Conservation (phyloP, 2,113 vertebrate species). For the Eulacestoma nigropectus region DNA sequence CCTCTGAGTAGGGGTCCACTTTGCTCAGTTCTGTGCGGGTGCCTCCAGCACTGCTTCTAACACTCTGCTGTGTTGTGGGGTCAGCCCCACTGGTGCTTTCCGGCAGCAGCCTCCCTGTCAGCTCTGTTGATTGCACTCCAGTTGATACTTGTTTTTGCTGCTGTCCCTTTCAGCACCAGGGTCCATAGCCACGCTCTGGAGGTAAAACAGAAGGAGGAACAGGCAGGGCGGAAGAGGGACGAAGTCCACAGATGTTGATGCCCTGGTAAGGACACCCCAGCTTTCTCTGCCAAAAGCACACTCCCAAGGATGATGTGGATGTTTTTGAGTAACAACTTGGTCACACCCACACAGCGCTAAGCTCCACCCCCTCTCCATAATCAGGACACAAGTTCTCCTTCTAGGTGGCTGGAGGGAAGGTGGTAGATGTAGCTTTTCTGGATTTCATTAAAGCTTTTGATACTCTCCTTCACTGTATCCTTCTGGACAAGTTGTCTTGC, state of each 20-base stretch:
- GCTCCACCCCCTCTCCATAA: neutral
- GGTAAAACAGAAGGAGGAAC: neutral
- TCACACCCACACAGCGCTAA: neutral
- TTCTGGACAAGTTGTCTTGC: neutral
- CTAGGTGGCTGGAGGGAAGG: neutral
- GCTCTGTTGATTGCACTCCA: neutral
- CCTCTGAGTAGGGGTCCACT: neutral
- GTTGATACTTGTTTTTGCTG: neutral
- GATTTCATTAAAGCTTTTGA: neutral
- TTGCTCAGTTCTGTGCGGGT: neutral
- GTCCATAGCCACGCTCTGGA: fast-evolving
- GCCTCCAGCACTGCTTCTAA: fast-evolving
- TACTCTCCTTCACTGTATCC: neutral
- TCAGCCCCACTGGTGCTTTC: fast-evolving
- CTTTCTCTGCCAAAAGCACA: neutral
- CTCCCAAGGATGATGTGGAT: fast-evolving
- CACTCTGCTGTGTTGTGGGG: neutral
- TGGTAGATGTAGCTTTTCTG: neutral
- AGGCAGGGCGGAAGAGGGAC: neutral
- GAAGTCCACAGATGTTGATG: too few species aligned
- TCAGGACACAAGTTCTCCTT: neutral
- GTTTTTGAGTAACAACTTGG: neutral
- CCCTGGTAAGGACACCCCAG: neutral
- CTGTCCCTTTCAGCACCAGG: neutral
- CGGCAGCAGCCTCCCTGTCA: neutral